Percentiles rank a stretch among this genome's conserved stretches.
phyloP scores from a whole-genome alignment of 2,888 invertebrate genomes.

The Chrysodeixis includens region DNA sequence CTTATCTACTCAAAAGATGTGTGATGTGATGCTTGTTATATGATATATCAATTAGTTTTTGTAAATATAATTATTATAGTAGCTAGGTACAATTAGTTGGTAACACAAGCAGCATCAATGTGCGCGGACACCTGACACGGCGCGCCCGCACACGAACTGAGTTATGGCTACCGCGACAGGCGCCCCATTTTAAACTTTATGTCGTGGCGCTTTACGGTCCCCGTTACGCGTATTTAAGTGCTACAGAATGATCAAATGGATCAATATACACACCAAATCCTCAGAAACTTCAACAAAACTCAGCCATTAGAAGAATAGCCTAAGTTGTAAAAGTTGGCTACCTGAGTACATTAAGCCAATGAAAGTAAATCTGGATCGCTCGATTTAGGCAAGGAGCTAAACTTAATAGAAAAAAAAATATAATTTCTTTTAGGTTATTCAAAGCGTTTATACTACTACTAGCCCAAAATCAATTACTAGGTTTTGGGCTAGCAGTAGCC shows the following conservation, averaged over 20 bases:
- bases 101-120: conserved; percentile 38
- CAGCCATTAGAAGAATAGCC: not conserved
- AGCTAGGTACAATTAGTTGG: not conserved
- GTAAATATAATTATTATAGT: conserved; percentile 5
- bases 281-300: not conserved
- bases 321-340: no score
- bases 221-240: conserved; percentile 12
- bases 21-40: not conserved
- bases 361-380: no score
- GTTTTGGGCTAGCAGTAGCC: no score
- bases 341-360: no score
- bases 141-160: conserved; percentile 60
- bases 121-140: conserved; percentile 61
- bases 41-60: conserved; percentile 8
- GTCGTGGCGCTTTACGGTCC: conserved; percentile 12
- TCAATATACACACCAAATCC: conserved; percentile 3
- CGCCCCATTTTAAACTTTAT: conserved; percentile 16
- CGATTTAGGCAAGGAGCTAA: no score
- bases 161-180: conserved; percentile 59
- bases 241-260: not conserved
- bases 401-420: no score
- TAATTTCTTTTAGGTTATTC: no score
- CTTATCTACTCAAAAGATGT: not conserved
- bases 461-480: no score
- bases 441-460: no score